These are phyloP conservation scores for Hucho hucho DNA, from an alignment of 2,113 vertebrate species.

Conservation along the genomic window DNA sequence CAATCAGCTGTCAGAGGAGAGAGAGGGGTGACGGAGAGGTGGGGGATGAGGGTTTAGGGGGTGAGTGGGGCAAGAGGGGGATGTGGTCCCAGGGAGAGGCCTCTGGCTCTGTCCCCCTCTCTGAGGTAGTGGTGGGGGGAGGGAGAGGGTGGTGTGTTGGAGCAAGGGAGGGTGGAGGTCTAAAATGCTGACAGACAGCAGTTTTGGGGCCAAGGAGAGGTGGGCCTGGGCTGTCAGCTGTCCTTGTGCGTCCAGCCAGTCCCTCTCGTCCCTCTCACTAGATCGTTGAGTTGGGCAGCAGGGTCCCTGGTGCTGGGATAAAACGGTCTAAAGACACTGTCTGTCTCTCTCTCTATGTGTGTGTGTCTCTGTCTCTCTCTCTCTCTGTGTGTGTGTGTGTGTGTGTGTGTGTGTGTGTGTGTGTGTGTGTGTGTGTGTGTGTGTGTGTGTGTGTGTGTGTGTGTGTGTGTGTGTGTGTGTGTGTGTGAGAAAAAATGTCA, in stretches of 20 bases:
- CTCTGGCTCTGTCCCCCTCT: conserved; percentile 33
- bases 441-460: too few relatives aligned
- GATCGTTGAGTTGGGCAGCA: conserved; percentile 16
- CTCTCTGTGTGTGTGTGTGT: too few relatives aligned
- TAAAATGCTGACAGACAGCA: conserved; percentile 56
- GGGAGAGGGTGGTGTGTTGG: conserved; percentile 24
- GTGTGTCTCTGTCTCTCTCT: too few relatives aligned
- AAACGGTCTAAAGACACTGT: background rate
- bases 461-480: too few relatives aligned
- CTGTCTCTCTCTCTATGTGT: too few relatives aligned
- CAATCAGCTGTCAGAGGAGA: conserved; percentile 66
- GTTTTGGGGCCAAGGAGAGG: conserved; percentile 36
- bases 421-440: too few relatives aligned
- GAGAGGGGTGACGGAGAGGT: conserved; percentile 24
- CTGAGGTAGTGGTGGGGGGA: conserved; percentile 11
- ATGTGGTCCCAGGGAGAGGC: conserved; percentile 34
- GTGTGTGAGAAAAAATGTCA: too few relatives aligned
- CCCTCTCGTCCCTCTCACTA: background rate
- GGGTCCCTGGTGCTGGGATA: conserved; percentile 14
- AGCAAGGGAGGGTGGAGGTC: background rate
- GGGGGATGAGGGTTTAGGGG: conserved; percentile 36
- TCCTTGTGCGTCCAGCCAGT: conserved; percentile 41
- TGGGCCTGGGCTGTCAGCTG: conserved; percentile 52
- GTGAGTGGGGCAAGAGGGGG: conserved; percentile 14
- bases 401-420: too few relatives aligned